Base-by-base conservation (phyloP, 2,113 vertebrate genomes). In the Aldabrachelys gigantea region DNA sequence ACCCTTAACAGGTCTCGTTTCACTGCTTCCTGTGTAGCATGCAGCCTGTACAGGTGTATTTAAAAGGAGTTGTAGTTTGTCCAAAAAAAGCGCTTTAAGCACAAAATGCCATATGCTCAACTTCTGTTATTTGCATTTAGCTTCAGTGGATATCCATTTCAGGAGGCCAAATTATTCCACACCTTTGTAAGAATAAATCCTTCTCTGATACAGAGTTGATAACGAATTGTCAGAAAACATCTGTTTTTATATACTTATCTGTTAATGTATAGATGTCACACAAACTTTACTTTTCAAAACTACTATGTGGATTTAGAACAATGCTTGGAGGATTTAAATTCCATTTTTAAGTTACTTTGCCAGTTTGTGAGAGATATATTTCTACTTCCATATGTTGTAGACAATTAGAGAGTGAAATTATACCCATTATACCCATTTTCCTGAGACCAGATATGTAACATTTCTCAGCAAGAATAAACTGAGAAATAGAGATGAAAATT, bases 401-500 rank as follows among this genome's bases (percentile, higher is more conserved):
- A 49, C 31, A 82, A 82, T 80, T 94, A 49, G 13, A 0, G 65
- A 4, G 85, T 49, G 81, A 84, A 96, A 89, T 92, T 85, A 80
- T 24, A 93, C 0, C 2, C 5, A 88, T 44, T 92, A 80, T 24
- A 91, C 0, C 1, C 5, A 88, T 44, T 92, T 86, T 44, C 41
- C 41, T 84, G 31, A 90, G 87, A 95, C 86, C 44, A 89, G 85
- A 2, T 57, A 87, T 84, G 90, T 62, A 91, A 87, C 78, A 93
- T 35, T 95, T 96, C 90, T 78, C 88, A 97, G 91, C 56, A 86
- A 0, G 49, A 97, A 80, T 52, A 94, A 35, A 88, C 25, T 80
- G 80, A 94, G 82, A 96, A 96, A 91, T 41, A 95, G 80, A 90
- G 91, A 91, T 47, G 80, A 94, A 92, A 96, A 97, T 96, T 96